These are phyloP conservation scores for Dinomys branickii DNA, from an alignment of 2,113 vertebrate species.

Conservation along the genomic window DNA sequence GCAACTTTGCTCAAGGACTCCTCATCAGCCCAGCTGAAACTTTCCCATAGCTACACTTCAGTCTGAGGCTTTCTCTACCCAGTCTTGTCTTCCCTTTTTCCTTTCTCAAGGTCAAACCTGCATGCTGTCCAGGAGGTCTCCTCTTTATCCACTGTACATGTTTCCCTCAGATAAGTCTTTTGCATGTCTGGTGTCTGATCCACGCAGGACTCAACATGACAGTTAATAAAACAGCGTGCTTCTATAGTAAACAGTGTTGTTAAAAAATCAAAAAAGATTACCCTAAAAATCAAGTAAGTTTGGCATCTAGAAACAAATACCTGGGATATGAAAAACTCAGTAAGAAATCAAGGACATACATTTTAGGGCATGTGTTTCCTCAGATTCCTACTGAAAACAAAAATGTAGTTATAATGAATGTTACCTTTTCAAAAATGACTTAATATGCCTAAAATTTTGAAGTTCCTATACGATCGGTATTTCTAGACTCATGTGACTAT, in stretches of 20 bases:
- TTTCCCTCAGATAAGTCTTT: conserved; percentile 12
- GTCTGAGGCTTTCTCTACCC: background rate
- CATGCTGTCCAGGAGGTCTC: background rate
- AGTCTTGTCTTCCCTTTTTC: background rate
- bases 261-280: conserved; percentile 25
- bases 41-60: background rate
- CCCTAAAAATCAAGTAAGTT: conserved; percentile 34
- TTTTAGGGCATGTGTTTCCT: conserved; percentile 47
- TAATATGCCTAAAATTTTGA: conserved; percentile 40
- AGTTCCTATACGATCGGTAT: background rate
- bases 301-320: conserved; percentile 14
- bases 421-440: conserved; percentile 3
- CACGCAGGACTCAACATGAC: conserved; percentile 9
- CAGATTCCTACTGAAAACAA: conserved; percentile 43
- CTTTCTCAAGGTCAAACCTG: background rate
- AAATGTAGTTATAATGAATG: background rate
- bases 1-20: conserved; percentile 5
- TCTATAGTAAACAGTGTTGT: background rate
- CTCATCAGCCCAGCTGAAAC: background rate
- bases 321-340: conserved; percentile 14
- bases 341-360: conserved; percentile 24
- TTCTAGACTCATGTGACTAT: conserved; percentile 38
- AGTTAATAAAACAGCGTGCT: conserved; percentile 28
- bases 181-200: background rate
- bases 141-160: background rate